These are phyloP conservation scores for Edolisoma coerulescens DNA, from an alignment of 2,113 vertebrate species.

Conservation along the genomic window DNA sequence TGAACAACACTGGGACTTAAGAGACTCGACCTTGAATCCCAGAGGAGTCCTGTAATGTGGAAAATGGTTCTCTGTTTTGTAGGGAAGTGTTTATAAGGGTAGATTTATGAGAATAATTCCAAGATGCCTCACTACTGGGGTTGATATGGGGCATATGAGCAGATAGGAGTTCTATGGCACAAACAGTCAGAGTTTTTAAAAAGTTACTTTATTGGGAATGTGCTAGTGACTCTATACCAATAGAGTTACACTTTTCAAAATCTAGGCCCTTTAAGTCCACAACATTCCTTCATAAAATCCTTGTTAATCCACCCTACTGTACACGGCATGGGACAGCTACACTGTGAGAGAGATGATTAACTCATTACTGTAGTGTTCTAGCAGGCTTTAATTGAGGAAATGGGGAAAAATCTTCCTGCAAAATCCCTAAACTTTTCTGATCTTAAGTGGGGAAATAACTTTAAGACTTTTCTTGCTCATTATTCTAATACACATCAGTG, in stretches of 20 bases:
- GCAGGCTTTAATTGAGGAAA: background rate
- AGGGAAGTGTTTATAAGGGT: background rate
- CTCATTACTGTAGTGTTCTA: background rate
- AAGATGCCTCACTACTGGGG: background rate
- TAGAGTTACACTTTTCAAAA: background rate
- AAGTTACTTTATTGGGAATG: background rate
- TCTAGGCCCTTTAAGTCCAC: background rate
- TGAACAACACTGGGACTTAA: background rate
- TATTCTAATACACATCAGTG: background rate
- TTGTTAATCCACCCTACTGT: background rate
- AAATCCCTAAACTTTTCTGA: background rate
- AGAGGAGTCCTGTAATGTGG: rapidly evolving
- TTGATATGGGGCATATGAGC: background rate
- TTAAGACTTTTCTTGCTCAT: background rate
- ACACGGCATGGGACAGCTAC: background rate
- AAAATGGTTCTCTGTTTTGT: background rate
- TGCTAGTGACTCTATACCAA: background rate
- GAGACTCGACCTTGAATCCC: background rate
- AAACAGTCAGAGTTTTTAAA: background rate
- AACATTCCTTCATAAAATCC: background rate
- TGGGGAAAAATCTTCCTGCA: background rate
- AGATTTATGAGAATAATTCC: background rate
- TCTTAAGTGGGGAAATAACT: background rate
- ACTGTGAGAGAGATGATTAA: background rate
- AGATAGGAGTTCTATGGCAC: background rate